These are phyloP conservation scores for Synanthedon myopaeformis DNA, from an alignment of 2,888 invertebrate genomes.

Conservation along the genomic window DNA sequence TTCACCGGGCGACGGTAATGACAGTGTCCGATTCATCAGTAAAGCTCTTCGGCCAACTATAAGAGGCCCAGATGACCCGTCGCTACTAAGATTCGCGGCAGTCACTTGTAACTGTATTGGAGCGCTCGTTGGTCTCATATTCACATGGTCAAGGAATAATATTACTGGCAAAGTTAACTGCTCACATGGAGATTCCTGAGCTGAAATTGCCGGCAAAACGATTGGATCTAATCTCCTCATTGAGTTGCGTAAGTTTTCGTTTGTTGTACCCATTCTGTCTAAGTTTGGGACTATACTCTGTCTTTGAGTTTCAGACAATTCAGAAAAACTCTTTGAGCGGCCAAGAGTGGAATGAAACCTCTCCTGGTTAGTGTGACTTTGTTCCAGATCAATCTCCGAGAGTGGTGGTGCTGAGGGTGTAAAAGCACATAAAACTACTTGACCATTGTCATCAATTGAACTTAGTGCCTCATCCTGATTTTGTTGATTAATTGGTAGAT, in stretches of 20 bases:
- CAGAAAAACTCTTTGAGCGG: conserved; percentile 56
- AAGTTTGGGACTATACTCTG: conserved; percentile 29
- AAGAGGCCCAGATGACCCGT: conserved; percentile 50
- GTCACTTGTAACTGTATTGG: conserved; percentile 62
- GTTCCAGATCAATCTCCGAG: conserved; percentile 25
- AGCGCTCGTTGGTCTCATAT: conserved; percentile 57
- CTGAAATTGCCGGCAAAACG: conserved; percentile 45
- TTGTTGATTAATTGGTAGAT: conserved; percentile 26
- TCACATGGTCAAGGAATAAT: conserved; percentile 56
- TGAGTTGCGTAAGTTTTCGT: conserved; percentile 50
- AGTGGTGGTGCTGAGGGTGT: conserved; percentile 22
- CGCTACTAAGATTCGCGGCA: conserved; percentile 54
- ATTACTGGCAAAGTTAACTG: conserved; percentile 58
- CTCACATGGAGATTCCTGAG: conserved; percentile 35
- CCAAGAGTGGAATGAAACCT: conserved; percentile 28
- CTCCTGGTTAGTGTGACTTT: conserved; percentile 22
- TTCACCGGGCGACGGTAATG: conserved; percentile 54
- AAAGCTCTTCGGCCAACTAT: conserved; percentile 55
- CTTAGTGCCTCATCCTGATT: conserved; percentile 35
- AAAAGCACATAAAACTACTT: conserved; percentile 20
- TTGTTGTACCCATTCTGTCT: conserved; percentile 39
- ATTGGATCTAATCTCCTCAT: conserved; percentile 62
- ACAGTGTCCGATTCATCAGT: conserved; percentile 54
- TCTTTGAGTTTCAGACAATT: conserved; percentile 35
- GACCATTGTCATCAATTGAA: conserved; percentile 49